These are phyloP conservation scores for Hyperoplus immaculatus DNA, from an alignment of 2,797 vertebrate genomes.

Conservation along the genomic window DNA sequence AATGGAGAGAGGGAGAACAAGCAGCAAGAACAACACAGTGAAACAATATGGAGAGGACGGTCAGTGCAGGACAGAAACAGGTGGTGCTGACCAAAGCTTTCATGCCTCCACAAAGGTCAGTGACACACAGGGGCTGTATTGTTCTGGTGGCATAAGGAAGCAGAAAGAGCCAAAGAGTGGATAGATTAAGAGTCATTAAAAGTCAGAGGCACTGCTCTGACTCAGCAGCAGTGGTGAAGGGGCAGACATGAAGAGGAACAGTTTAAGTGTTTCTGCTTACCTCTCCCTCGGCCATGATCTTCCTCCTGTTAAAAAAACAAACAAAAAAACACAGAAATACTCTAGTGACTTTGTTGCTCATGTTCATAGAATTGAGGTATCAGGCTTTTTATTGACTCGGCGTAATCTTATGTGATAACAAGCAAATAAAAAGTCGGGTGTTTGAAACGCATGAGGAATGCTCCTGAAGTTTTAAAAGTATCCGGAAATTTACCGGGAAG, in stretches of 20 bases:
- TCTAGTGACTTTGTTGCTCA: slow-evolving; percentile 47
- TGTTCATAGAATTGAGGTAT: slow-evolving; percentile 19
- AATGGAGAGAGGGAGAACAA: slow-evolving; percentile 45
- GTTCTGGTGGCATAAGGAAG: slow-evolving; percentile 65
- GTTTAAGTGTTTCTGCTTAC: slow-evolving; percentile 73
- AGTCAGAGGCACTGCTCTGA: slow-evolving; percentile 64
- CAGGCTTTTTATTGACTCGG: slow-evolving; percentile 39
- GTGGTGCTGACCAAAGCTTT: slow-evolving; percentile 74
- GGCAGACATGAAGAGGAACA: slow-evolving; percentile 33
- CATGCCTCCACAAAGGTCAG: slow-evolving; percentile 73
- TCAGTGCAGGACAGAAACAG: slow-evolving; percentile 70
- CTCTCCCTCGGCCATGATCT: slow-evolving; percentile 77
- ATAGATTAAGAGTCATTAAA: slow-evolving; percentile 68
- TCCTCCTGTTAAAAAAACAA: slow-evolving; percentile 77
- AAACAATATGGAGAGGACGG: slow-evolving; percentile 68
- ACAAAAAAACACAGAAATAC: slow-evolving; percentile 47
- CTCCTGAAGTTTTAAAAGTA: not conserved
- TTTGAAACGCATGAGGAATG: not conserved
- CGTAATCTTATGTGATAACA: slow-evolving; percentile 4
- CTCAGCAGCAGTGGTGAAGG: slow-evolving; percentile 52
- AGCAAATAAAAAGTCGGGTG: slow-evolving; percentile 21
- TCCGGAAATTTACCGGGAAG: slow-evolving; percentile 87
- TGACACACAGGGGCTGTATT: slow-evolving; percentile 67
- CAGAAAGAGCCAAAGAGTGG: slow-evolving; percentile 53
- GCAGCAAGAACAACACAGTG: slow-evolving; percentile 64